Base-by-base conservation (phyloP, 2,113 vertebrate genomes). In the Larimichthys polyactis region DNA sequence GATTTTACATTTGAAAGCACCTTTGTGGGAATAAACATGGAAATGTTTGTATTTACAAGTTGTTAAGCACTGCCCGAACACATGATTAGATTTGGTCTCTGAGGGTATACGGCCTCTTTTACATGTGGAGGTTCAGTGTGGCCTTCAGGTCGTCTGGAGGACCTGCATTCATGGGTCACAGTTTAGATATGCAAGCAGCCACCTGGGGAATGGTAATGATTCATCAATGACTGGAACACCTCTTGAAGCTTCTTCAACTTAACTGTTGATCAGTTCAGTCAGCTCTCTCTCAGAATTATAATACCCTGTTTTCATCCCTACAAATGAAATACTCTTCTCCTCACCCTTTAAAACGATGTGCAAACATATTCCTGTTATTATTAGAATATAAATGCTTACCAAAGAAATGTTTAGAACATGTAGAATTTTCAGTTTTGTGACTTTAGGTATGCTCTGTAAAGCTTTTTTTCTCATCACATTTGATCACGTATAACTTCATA, bases 81-180 rank as follows among this genome's bases (percentile, higher is more conserved):
- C 58, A 16, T 2, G 3, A n/a, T 22, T 62, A 44, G 5, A 16
- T 69, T 43, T 36, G 24, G 44, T 22, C 1, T 66, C 27, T 55
- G 10, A 60, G 43, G 32, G 68, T 64, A 46, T 17, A 5, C 2
- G 1, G 17, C 20, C 32, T 75, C 12, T 54, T 79, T 54, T 49
- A 16, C 49, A 68, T 32, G 20, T 78, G 12, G 22, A 8, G 22
- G 62, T 68, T 78, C 20, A 62, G 24, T 63, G 75, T 6, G 60
- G 27, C 20, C 16, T 40, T 71, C 32, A 22, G 24, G 57, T 65
- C 59, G 29, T 58, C 16, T 17, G 20, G 72, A 36, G 20, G 62
- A 57, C 2, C 8, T 4, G 3, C 52, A 24, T 75, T 19, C 15
- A 44, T 9, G 16, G 24, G 19, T 27, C 57, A 54, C 6, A 54